Base-by-base conservation (phyloP, 2,888 invertebrate species). In the Clostera curtula region DNA sequence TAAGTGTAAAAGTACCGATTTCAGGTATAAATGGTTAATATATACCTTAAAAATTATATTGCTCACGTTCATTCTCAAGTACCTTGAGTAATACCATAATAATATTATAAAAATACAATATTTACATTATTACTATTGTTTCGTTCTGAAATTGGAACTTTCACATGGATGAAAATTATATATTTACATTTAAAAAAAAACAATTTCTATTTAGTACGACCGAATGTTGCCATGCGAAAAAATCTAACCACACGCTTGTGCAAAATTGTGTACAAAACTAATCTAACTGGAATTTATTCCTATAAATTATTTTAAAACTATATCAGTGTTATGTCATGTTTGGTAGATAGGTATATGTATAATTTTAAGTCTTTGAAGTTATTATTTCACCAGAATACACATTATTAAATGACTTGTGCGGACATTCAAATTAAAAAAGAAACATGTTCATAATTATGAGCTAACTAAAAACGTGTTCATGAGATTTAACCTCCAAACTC, bases 21-120 rank as follows among this genome's bases (percentile, higher is more conserved):
- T 47, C 55, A 55, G 50, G 48, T 3, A 27, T 27, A 30, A 36
- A 41, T 43, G 43, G 49, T 43, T 50, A 40, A 49, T 46, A 54
- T 39, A 50, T 48, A 49, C 29, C 34, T 38, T 46, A 55, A 34
- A 36, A 39, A 50, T 48, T 50, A 48, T 54, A 50, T 53, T 54
- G 53, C 52, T 57, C 48, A 47, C 53, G 29, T 49, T 41, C 31
- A 45, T 47, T 36, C 62, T 55, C 68, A 71, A 68, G 61, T 56
- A 54, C 37, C 61, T 67, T 65, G 68, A 66, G 64, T 56, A 38
- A 34, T 45, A 48, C 51, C 29, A 57, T 60, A 59, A 25, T 46
- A 44, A 31, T 54, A 15, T 48, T 45, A 52, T n/a, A 60, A 64
- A 64, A 67, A 64, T 66, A 68, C 65, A 59, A 60, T 74, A 75